Evolutionary conservation across 2,797 vertebrate genomes (phyloP), one percentile per base, ranked within the genome.

Genomic region (Micrastur ruficollis): DNA sequence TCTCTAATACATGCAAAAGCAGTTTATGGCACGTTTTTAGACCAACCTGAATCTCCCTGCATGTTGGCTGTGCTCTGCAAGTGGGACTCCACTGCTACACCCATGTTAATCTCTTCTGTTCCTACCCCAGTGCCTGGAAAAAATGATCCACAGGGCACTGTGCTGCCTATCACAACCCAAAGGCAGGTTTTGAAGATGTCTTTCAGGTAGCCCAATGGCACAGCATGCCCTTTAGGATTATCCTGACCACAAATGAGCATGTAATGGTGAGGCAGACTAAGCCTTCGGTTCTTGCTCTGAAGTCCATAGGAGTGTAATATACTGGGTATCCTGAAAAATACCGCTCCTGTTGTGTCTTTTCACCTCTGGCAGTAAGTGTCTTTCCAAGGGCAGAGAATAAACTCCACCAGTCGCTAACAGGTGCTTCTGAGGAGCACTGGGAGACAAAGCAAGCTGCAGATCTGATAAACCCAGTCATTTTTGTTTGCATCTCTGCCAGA

Each of bases 11-110:
- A 0, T n/a, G 52, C 19, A 49, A 71, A 86, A 89, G 20, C 26
- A 71, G 18, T 10, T 32, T 4, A 1, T 15, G 25, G 14, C 0
- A 2, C 36, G 32, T 7, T 50, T 82, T 74, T 3, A 62, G 56
- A 27, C 27, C 26, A n/a, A 2, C 8, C 8, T 78, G 38, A 74
- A 34, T 0, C 1, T 0, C 2, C 8, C 44, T 44, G 52, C 1
- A 0, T 22, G 16, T 22, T 81, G 61, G 16, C 42, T 87, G 44
- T 59, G 58, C 63, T 67, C 67, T 68, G 15, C 22, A 31, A 29
- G 34, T 6, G 22, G 38, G 7, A n/a, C 47, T 32, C 10, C 18
- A 3, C 23, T 12, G 11, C 25, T 15, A 18, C 11, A 29, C 2
- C 15, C 6, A 2, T 5, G 0, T 59, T 59, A 46, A 50, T 23